A percentile compares a stretch with the other conserved stretches of the same genome.
phyloP scores from a whole-genome alignment of 2,797 vertebrate species.

The Babyrousa celebensis region DNA sequence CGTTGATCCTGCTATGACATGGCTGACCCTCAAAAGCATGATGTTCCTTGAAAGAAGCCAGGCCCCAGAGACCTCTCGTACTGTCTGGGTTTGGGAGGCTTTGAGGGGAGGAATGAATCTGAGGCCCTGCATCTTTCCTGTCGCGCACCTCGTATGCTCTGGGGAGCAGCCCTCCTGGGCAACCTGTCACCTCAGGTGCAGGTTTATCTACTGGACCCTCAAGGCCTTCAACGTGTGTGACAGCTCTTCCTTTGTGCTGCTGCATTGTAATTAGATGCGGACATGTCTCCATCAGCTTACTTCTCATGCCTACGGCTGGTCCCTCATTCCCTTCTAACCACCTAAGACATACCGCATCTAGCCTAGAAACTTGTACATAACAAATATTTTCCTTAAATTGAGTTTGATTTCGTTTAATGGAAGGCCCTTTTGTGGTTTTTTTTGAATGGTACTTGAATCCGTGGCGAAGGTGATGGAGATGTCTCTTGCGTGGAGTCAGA shows the following conservation, averaged over 20 bases:
- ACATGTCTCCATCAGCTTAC: neutral
- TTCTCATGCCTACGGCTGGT: neutral
- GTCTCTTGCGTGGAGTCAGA: neutral
- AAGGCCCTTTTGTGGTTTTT: neutral
- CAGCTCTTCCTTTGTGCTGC: neutral
- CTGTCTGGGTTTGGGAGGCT: neutral
- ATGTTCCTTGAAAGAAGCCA: neutral
- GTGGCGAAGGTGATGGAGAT: neutral
- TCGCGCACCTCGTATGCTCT: rapidly evolving
- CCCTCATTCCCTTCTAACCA: neutral
- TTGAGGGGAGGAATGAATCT: neutral
- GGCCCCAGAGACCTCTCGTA: neutral
- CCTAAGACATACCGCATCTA: neutral
- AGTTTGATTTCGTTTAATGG: neutral
- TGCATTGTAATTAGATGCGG: neutral
- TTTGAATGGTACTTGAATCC: neutral
- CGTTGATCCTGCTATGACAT: neutral
- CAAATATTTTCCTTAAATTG: neutral
- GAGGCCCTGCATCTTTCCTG: neutral
- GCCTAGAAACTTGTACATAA: neutral
- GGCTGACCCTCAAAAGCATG: neutral
- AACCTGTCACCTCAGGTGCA: rapidly evolving
- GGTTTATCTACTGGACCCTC: neutral
- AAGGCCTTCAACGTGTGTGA: neutral
- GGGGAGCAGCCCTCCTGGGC: neutral